Base-by-base conservation (phyloP, 2,113 vertebrate genomes). In the Leptobrachium leishanense region DNA sequence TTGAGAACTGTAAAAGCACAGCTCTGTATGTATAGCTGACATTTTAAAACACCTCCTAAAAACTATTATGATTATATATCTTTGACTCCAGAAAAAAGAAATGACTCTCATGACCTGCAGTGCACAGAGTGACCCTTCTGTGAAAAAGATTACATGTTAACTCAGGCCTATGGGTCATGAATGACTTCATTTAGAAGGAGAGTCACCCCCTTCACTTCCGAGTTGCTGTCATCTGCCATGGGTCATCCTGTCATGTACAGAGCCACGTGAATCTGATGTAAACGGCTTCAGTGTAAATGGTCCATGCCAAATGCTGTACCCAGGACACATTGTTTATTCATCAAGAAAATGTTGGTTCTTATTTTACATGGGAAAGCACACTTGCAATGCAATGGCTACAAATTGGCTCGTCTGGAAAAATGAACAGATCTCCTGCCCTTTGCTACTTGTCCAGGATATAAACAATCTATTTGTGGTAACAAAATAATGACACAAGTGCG, bases 391-490 rank as follows among this genome's bases (percentile, higher is more conserved):
- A 66, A 75, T 66, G 53, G 53, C 66, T 54, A 53, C 20, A 31
- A 31, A 31, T 31, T 31, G 20, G 20, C 20, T 50, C 46, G 8
- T 4, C 46, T 50, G 46, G 4, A 50, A 50, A 50, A 5, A 66
- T 66, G 3, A 66, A 39, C 68, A 64, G 57, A 50, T 43, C 20
- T 31, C 66, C 42, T 68, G 13, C 41, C 41, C 42, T 11, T 68
- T 68, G 76, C 31, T 41, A 40, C 68, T 59, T 64, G 40, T 78
- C 39, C 76, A 64, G 76, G 76, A 77, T 77, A 67, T 77, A 62
- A 77, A 77, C 76, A 77, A 77, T 79, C 76, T 79, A 79, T 79
- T 79, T 72, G 68, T 43, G 65, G 76, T 59, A 31, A 3, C 57
- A 43, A 6, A 71, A 79, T 79, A 79, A 79, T 79, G 44, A 72